Evolutionary conservation across 1,140 invertebrate species (phyloP).

Genomic region (Neotoxoptera formosana): DNA sequence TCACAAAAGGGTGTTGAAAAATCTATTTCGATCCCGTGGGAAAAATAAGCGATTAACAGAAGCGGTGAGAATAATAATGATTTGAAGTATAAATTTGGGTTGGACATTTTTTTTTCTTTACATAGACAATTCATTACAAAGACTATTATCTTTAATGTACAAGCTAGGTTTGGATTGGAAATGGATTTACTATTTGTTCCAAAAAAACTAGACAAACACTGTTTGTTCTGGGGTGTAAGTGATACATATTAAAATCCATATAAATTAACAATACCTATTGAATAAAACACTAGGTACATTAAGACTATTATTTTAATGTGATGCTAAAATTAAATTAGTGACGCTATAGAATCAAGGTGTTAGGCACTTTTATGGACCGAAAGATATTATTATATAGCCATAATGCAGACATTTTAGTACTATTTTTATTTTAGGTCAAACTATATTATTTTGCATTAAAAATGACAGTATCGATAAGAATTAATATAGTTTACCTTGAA

Average conservation of each 20-base stretch:
- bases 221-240: not conserved
- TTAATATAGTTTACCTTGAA: not conserved
- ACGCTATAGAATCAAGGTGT: not conserved
- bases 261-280: not conserved
- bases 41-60: not conserved
- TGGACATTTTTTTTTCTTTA: not conserved
- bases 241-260: not conserved
- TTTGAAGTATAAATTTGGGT: not conserved
- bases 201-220: not conserved
- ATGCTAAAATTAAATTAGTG: not conserved
- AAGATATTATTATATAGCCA: not conserved
- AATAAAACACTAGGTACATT: not conserved
- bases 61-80: not conserved
- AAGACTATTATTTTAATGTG: not conserved
- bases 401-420: not conserved
- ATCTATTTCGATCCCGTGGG: not conserved
- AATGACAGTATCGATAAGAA: not conserved
- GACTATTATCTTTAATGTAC: not conserved
- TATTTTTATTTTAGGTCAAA: conserved; percentile 5
- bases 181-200: not conserved
- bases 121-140: not conserved
- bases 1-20: not conserved
- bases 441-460: not conserved
- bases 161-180: not conserved
- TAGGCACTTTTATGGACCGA: not conserved